Base-by-base conservation (phyloP, 2,888 invertebrate species). In the Cyaniris semiargus region DNA sequence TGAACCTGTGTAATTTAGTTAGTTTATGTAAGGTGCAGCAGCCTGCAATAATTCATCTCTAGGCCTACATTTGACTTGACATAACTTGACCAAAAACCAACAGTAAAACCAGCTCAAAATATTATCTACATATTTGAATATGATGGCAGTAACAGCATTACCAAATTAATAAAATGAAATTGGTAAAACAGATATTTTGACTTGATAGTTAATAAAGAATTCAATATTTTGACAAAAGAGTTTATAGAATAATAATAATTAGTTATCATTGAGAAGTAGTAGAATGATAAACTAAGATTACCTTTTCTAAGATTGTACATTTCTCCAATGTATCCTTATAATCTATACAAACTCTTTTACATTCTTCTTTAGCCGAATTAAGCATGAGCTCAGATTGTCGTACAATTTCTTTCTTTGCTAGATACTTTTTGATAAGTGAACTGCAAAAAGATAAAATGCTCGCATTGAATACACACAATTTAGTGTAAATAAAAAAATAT, bases 311-410 rank as follows among this genome's bases (percentile, higher is more conserved):
- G 53, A 78, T 79, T 34, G 82, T 76, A 79, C 83, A 86, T 81
- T 84, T 88, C 77, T 90, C 88, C 23, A 86, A 79, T n/a, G 83
- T 80, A 76, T 83, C 84, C 78, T 84, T 85, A 72, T 87, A 86
- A 70, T 90, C 86, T 76, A 89, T 84, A 77, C 87, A 89, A 72
- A 84, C 84, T 81, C 89, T 82, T 81, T 85, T 89, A 79, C 86
- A 86, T 81, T 89, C 89, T 76, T 88, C 87, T 81, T 86, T 88
- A 23, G 86, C 83, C 70, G 83, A 78, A 18, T 84, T 76, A 21
- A 89, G 82, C 60, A 81, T 77, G 78, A 84, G 86, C 77, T 87
- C 83, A 10, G 84, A 81, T 75, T 85, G 81, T 31, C 86, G 84
- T 48, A 85, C 80, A 76, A 82, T 80, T 75, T 86, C 84, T 76